Percentiles rank a stretch among this genome's conserved stretches.
Conservation (phyloP, 2,797 vertebrate species). For the Oryzias dopingdopingensis region DNA sequence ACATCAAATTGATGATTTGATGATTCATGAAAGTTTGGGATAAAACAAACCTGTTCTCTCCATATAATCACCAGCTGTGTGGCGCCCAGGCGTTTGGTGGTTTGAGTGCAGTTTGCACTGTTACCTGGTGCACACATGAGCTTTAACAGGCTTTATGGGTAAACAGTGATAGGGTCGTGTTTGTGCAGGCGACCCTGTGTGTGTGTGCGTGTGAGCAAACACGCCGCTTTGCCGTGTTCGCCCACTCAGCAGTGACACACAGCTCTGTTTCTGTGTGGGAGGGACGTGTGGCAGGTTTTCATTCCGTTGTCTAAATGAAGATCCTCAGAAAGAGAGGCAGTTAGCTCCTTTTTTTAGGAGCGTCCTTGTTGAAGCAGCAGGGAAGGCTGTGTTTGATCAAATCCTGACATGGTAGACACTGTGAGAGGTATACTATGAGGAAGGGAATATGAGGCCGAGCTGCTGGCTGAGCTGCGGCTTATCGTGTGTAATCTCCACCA, state of each 20-base stretch:
- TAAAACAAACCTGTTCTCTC: too few species aligned
- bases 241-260: slow-evolving; percentile 57
- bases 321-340: slow-evolving; percentile 29
- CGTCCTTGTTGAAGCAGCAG: slow-evolving; percentile 8
- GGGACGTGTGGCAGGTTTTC: slow-evolving; percentile 47
- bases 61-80: slow-evolving; percentile 40
- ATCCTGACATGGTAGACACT: slow-evolving; percentile 30
- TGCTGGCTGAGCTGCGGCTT: slow-evolving; percentile 33
- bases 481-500: slow-evolving; percentile 54
- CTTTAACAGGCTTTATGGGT: slow-evolving; percentile 57
- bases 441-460: slow-evolving; percentile 16
- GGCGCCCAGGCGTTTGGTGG: slow-evolving; percentile 34
- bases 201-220: slow-evolving; percentile 48
- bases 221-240: slow-evolving; percentile 50
- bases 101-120: slow-evolving; percentile 64
- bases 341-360: slow-evolving; percentile 21
- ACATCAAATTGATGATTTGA: background rate
- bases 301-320: slow-evolving; percentile 42
- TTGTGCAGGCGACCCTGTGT: slow-evolving; percentile 41
- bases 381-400: slow-evolving; percentile 23
- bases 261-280: slow-evolving; percentile 57
- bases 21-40: too few species aligned
- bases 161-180: slow-evolving; percentile 68
- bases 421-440: slow-evolving; percentile 27
- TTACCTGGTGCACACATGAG: slow-evolving; percentile 58